phyloP scores from a whole-genome alignment of 2,797 vertebrate species.

The Pempheris klunzingeri region DNA sequence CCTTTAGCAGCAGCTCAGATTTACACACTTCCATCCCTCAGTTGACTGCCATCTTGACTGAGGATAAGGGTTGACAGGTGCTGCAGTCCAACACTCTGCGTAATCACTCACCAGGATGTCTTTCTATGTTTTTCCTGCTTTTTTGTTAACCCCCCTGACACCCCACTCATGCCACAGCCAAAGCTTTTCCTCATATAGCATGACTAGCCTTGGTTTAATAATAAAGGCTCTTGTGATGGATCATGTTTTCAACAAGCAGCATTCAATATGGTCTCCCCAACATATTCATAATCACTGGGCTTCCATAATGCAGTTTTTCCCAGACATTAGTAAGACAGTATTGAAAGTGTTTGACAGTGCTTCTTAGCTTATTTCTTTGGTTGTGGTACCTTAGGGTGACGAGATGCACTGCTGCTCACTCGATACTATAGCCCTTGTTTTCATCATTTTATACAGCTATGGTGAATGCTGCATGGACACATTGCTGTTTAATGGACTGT shows the following conservation, averaged over 20 bases:
- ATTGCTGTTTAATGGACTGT: slow-evolving; percentile 2
- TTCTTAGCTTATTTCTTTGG: not conserved
- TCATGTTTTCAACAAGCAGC: not conserved
- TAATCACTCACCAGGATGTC: slow-evolving; percentile 25
- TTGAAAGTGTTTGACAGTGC: not conserved
- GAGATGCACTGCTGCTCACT: not conserved
- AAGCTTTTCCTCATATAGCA: not conserved
- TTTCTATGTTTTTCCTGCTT: not conserved
- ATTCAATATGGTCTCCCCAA: not conserved
- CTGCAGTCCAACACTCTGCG: slow-evolving; percentile 26
- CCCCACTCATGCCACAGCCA: not conserved
- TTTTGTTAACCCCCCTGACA: slow-evolving; percentile 4
- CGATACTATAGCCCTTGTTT: not conserved
- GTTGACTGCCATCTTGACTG: slow-evolving; percentile 55
- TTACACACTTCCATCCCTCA: slow-evolving; percentile 38
- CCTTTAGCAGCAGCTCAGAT: slow-evolving; percentile 50
- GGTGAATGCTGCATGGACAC: not conserved
- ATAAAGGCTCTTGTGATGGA: not conserved
- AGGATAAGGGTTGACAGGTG: slow-evolving; percentile 42
- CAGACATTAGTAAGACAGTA: not conserved
- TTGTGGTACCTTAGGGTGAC: not conserved
- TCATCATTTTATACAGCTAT: not conserved
- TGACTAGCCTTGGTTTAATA: not conserved
- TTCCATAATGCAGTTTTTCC: not conserved
- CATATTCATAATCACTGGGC: not conserved